Evolutionary conservation across 2,797 vertebrate genomes (phyloP), one percentile per base, ranked within the genome.

Genomic region (Leptoclinus maculatus): DNA sequence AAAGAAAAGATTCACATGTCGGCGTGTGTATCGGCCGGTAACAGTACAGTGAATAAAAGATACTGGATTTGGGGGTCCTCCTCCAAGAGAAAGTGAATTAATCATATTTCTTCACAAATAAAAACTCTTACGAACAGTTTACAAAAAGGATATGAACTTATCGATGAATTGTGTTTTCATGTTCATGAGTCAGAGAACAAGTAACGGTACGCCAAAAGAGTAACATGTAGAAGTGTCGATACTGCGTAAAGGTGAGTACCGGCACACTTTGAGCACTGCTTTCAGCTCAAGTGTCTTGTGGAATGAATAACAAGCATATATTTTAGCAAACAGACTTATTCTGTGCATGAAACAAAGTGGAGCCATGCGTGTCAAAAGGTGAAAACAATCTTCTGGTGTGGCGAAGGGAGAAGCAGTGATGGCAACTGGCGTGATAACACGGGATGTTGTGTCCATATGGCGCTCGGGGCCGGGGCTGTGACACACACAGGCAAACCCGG

Each of bases 381-480:
- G 73, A 86, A 81, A 70, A 83, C 19, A 74, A 59, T 85, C 78
- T 65, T 53, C 66, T 62, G 41, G 49, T 65, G 25, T 62, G 43
- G 68, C 27, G 57, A 84, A 14, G 41, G 60, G 67, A 66, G 56
- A 76, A 38, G 68, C 25, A 29, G 45, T 2, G 71, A 79, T 56
- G 73, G 75, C 78, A 74, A 78, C 74, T 64, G 76, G 73, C 67
- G 3, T 27, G 70, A 79, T 79, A 75, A 77, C 75, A 81, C 51
- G 53, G 79, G 74, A 85, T 51, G 74, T 38, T 17, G 7, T 47
- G 83, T 84, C 89, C 86, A 88, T 88, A 87, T 91, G 88, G 74
- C n/a, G 65, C 66, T 78, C 11, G 5, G 64, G 66, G 51, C n/a
- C 21, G 16, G 25, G 68, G 66, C 51, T 54, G 72, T 57, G 83